phyloP scores from a whole-genome alignment of 2,888 invertebrate genomes.

The Ypsolopha sequella region DNA sequence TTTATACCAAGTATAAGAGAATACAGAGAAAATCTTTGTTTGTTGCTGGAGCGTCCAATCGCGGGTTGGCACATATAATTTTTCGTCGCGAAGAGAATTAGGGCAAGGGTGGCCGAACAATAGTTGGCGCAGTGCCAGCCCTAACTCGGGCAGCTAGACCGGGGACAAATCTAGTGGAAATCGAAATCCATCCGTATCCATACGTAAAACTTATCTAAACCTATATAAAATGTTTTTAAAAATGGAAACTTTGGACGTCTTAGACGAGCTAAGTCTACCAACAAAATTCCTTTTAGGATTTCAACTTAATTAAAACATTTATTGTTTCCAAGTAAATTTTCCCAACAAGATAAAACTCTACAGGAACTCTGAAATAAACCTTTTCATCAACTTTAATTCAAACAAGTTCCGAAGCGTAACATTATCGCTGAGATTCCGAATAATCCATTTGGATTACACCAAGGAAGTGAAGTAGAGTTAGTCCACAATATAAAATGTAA shows the following conservation, averaged over 20 bases:
- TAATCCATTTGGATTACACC: neutral
- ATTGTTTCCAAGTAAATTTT: too few species aligned
- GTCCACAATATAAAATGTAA: slow-evolving; percentile 6
- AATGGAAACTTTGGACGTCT: too few species aligned
- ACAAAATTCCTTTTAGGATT: too few species aligned
- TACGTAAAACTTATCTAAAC: slow-evolving; percentile 9
- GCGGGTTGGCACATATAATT: slow-evolving; percentile 26
- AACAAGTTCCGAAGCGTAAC: too few species aligned
- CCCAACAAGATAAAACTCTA: too few species aligned
- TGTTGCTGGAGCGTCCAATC: neutral
- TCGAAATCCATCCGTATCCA: slow-evolving; percentile 28
- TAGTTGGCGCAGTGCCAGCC: slow-evolving; percentile 51
- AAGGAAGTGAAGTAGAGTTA: neutral
- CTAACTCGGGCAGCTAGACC: slow-evolving; percentile 24
- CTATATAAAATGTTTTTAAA: too few species aligned
- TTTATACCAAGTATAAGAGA: neutral
- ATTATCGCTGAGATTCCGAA: slow-evolving; percentile 1
- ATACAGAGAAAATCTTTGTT: neutral
- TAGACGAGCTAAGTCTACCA: too few species aligned
- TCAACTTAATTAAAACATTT: too few species aligned
- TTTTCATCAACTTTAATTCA: too few species aligned
- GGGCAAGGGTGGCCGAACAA: slow-evolving; percentile 39
- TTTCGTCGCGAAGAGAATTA: slow-evolving; percentile 42
- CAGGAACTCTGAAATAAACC: too few species aligned
- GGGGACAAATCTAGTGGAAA: slow-evolving; percentile 43